Base-by-base conservation (phyloP, 1,140 invertebrate genomes). In the Formica selysi region DNA sequence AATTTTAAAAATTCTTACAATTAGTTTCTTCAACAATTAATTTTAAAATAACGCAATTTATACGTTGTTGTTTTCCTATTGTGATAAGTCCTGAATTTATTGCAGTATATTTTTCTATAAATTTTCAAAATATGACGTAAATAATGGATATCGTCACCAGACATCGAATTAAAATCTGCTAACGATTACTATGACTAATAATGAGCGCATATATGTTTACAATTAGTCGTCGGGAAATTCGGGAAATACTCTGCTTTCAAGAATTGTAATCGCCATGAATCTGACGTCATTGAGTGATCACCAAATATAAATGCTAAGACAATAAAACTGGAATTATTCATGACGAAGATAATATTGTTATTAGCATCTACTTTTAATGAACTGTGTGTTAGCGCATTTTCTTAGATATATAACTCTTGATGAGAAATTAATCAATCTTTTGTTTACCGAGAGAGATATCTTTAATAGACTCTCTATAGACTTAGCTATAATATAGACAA, bases 211-310 rank as follows among this genome's bases (percentile, higher is more conserved):
- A 61, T 29, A 70, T 83, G n/a, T 83, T 74, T 83, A 41, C 54
- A 74, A 83, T 83, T 74, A 83, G 38, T 61, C 68, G 68, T 6
- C 13, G 29, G 26, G 26, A 70, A 83, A 83, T 83, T 83, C 68
- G 68, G 79, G 26, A 74, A 73, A 70, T 13, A 44, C 19, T 13
- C 19, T 32, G 16, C 48, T 80, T 57, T 59, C 38, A 6, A 44
- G 51, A 81, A 73, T 38, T 26, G 29, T 32, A 70, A 44, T 36
- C 11, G 13, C 7, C 32, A 26, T 6, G 26, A 10, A 38, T 4
- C 32, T 80, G 76, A 59, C 67, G 73, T 11, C 2, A 51, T 5
- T 51, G 16, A 51, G 36, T 41, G 57, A 81, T 71, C n/a, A 16
- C 22, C 48, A 71, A 41, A 13, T 32, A 51, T 61, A 16, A 7